Evolutionary conservation across 2,113 vertebrate species (phyloP).

Genomic region (Trichomycterus rosablanca): DNA sequence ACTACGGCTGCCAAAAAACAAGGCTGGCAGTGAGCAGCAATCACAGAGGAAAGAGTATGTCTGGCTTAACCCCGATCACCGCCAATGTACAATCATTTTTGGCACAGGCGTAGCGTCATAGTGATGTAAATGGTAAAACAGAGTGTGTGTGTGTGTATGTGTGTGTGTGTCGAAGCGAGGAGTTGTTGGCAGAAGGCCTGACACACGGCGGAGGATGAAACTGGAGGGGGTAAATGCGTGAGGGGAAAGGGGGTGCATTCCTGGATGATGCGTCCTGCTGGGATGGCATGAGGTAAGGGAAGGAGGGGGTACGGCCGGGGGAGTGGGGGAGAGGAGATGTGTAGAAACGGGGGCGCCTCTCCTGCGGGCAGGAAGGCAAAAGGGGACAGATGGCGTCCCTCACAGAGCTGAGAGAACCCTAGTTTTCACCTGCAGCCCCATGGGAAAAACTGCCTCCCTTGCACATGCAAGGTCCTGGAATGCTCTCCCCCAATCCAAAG

Average conservation of each 20-base stretch:
- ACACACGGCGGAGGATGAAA: conserved; percentile 7
- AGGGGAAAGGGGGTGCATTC: conserved; percentile 36
- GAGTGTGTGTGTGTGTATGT: conserved; percentile 10
- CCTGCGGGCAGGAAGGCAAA: conserved; percentile 63
- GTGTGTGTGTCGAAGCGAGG: conserved; percentile 5
- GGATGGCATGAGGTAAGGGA: conserved; percentile 51
- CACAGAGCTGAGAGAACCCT: conserved; percentile 67
- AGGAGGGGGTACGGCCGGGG: conserved; percentile 48
- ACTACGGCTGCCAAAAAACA: not conserved
- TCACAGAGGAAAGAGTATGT: conserved; percentile 55
- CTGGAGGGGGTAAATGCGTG: conserved; percentile 28
- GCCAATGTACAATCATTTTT: conserved; percentile 61
- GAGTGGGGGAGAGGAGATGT: conserved; percentile 36
- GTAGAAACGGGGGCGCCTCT: conserved; percentile 49
- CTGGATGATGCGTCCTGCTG: conserved; percentile 52
- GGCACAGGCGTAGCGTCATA: conserved; percentile 59
- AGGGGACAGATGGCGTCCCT: conserved; percentile 77
- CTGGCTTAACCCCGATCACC: conserved; percentile 52
- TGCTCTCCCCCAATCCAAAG: conserved; percentile 56
- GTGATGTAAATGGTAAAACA: conserved; percentile 61
- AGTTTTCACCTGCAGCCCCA: conserved; percentile 77
- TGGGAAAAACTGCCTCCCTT: conserved; percentile 68
- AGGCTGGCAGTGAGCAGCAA: no score
- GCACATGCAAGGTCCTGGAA: conserved; percentile 67
- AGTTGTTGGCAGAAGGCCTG: conserved; percentile 20